Evolutionary conservation across 2,888 invertebrate species (phyloP).

Genomic region (Dendrolimus pini): DNA sequence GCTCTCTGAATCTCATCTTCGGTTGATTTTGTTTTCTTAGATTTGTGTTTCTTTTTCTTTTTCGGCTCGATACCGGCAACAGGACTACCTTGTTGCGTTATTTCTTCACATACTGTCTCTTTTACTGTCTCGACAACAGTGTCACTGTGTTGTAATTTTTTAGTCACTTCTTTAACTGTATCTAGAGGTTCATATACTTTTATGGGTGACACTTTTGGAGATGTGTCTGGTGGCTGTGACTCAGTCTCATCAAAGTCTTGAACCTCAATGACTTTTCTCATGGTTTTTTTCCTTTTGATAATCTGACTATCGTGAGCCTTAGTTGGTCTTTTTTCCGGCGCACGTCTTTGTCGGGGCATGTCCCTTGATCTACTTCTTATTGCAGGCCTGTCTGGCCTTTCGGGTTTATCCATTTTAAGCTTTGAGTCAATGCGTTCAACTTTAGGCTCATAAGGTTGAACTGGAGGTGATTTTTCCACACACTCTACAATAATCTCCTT

Average conservation of each 20-base stretch:
- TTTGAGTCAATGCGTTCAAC: slow-evolving; percentile 25
- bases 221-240: slow-evolving; percentile 16
- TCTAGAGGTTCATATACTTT: slow-evolving; percentile 11
- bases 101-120: slow-evolving; percentile 24
- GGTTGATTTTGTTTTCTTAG: slow-evolving; percentile 44
- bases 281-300: slow-evolving; percentile 53
- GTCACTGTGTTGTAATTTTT: slow-evolving; percentile 46
- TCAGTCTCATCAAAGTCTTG: slow-evolving; percentile 55
- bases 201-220: slow-evolving; percentile 8
- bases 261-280: slow-evolving; percentile 59
- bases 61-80: slow-evolving; percentile 33
- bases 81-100: slow-evolving; percentile 18
- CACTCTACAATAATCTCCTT: slow-evolving; percentile 51
- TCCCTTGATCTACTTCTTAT: slow-evolving; percentile 57
- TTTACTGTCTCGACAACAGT: slow-evolving; percentile 41
- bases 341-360: slow-evolving; percentile 54
- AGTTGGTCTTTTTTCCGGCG: slow-evolving; percentile 53
- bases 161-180: slow-evolving; percentile 24
- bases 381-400: slow-evolving; percentile 33
- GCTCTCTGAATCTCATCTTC: slow-evolving; percentile 65
- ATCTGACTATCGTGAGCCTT: slow-evolving; percentile 48
- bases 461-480: slow-evolving; percentile 33
- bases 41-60: slow-evolving; percentile 58
- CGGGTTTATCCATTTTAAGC: slow-evolving; percentile 27
- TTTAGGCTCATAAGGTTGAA: slow-evolving; percentile 31